Evolutionary conservation across 1,140 invertebrate species (phyloP), one percentile per base, ranked within the genome.

Genomic region (Zaprionus davidi): DNA sequence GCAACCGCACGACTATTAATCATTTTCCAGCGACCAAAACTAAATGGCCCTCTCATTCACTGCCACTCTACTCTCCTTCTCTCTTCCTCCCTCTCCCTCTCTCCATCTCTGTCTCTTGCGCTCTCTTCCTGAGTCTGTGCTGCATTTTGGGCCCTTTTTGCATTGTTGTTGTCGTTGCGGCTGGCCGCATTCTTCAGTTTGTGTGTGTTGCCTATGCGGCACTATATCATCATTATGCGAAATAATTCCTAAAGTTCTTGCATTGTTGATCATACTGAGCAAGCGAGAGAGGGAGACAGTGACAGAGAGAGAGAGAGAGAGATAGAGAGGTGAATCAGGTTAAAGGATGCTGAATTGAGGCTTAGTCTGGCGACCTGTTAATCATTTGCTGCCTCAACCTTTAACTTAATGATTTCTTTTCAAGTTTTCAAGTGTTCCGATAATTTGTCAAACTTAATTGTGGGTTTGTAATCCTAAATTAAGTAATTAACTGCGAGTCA

Each of bases 1-100:
- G 78, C 58, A 82, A 78, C 74, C 69, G 63, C 84, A 88, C 82
- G 84, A 88, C 85, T 87, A 87, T 87, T 87, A 87, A 87, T 87
- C 84, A 87, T 88, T 88, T 87, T 88, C 71, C 84, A 84, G 84
- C 65, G 77, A 83, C 81, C 81, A 88, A 88, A 83, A 88, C 80
- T 83, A 75, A 83, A 74, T 87, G 74, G 71, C 53, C 53, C 63
- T 79, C 62, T 75, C 58, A 70, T 74, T 74, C 71, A 70, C 58
- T 74, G 36, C 66, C 71, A 67, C 55, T 56, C 58, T 22, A 15
- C 44, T 13, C 28, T 53, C 46, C 17, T 64, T 26, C 24, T 31
- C 56, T 9, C 38, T 6, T 36, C 0, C 51, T 53, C 46, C 13
- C 64, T 20, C 34, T 4, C 62, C 4, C 31, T 41, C 56, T 34